Conservation (phyloP, 2,888 invertebrate species). For the Apodemia duryi region DNA sequence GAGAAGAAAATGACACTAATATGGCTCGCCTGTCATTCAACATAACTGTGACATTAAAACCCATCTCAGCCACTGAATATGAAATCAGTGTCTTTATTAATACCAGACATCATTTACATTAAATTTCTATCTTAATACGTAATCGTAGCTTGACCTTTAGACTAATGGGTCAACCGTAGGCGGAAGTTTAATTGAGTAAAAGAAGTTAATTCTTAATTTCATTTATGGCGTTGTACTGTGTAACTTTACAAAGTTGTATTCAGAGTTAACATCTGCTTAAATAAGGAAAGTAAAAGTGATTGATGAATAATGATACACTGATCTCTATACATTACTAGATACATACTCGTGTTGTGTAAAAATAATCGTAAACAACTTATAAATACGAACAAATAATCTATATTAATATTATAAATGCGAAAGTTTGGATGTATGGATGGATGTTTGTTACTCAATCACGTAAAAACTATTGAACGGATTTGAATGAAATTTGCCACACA, state of each 20-base stretch:
- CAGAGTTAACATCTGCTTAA: conserved; percentile 45
- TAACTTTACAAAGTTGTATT: conserved; percentile 20
- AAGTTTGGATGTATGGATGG: too few relatives aligned
- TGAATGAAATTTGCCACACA: too few relatives aligned
- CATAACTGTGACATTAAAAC: background rate
- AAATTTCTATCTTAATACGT: conserved; percentile 9
- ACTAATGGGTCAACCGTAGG: conserved; percentile 4
- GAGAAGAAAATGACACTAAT: background rate
- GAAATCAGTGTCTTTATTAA: conserved; percentile 5
- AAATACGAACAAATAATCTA: too few relatives aligned
- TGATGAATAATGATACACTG: conserved; percentile 36
- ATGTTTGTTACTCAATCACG: too few relatives aligned
- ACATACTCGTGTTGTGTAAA: background rate
- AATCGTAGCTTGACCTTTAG: conserved; percentile 10
- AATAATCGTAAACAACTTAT: background rate
- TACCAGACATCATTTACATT: background rate
- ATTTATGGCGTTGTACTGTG: conserved; percentile 2
- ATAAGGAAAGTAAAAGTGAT: conserved; percentile 67
- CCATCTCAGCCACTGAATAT: background rate
- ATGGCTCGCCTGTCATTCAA: background rate
- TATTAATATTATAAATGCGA: too few relatives aligned
- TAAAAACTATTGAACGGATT: too few relatives aligned
- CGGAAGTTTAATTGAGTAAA: conserved; percentile 13
- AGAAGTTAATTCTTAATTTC: conserved; percentile 11
- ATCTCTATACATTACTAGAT: conserved; percentile 6